Evolutionary conservation across 2,888 invertebrate species (phyloP).

Genomic region (Erebia palarica): DNA sequence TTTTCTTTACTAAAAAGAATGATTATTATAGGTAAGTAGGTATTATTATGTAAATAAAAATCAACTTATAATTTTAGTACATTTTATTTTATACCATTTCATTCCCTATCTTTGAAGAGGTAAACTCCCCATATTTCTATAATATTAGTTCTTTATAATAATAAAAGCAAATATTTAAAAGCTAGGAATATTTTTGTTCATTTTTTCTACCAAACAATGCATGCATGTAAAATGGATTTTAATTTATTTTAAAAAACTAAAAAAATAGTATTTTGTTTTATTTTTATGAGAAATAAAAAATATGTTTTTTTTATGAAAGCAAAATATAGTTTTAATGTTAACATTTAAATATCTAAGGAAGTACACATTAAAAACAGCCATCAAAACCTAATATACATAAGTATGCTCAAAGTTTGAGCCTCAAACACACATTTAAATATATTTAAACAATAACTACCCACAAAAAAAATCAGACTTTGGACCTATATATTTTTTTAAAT

Average conservation of each 20-base stretch:
- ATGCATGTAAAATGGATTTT: neutral
- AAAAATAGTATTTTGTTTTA: neutral
- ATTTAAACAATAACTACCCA: neutral
- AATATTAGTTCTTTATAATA: neutral
- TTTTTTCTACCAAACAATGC: neutral
- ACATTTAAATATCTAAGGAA: neutral
- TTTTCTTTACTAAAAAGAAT: no score
- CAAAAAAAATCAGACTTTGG: slow-evolving; percentile 12
- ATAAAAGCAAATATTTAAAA: neutral
- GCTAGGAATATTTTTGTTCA: neutral
- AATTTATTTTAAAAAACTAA: neutral
- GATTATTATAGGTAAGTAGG: no score
- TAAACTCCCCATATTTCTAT: neutral
- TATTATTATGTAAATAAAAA: slow-evolving; percentile 1
- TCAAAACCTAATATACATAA: neutral
- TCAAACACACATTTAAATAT: slow-evolving; percentile 1
- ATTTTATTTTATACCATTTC: slow-evolving; percentile 10
- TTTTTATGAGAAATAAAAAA: neutral
- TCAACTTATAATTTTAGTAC: neutral
- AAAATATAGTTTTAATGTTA: neutral
- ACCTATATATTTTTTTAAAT: neutral
- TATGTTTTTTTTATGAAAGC: no score
- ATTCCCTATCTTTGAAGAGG: neutral
- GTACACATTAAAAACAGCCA: neutral
- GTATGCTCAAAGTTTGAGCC: neutral